Evolutionary conservation across 23 tunicate genomes (phyloP).

Genomic region (Trididemnum miniatum): DNA sequence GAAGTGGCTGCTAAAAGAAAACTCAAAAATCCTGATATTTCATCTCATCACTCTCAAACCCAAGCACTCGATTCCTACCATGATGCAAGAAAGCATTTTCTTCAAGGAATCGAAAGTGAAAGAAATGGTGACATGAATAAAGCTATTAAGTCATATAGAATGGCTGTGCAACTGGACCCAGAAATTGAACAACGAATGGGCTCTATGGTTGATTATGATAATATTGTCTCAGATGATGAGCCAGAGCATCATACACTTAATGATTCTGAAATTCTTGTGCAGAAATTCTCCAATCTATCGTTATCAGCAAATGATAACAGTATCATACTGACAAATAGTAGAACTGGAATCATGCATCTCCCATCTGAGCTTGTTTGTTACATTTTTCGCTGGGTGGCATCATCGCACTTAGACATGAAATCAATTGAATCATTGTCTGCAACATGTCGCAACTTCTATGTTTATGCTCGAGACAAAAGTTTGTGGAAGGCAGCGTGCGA

Average conservation of each 20-base stretch:
- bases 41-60: neutral
- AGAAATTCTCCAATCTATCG: constrained; percentile 2
- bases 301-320: neutral
- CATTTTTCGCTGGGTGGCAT: constrained; percentile 60
- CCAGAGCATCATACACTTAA: neutral
- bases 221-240: neutral
- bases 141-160: constrained; percentile 42
- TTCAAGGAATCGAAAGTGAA: constrained; percentile 49
- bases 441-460: constrained; percentile 52
- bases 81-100: constrained; percentile 34
- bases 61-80: neutral
- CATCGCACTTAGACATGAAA: constrained; percentile 43
- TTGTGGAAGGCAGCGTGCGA: constrained; percentile 60
- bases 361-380: constrained; percentile 42
- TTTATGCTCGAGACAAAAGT: constrained; percentile 35
- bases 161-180: constrained; percentile 50
- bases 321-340: neutral
- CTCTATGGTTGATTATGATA: neutral
- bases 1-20: constrained; percentile 47
- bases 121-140: constrained; percentile 37
- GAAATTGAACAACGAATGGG: constrained; percentile 43
- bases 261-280: neutral
- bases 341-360: constrained; percentile 20
- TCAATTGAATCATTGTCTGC: constrained; percentile 41
- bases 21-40: neutral